These are phyloP conservation scores for Falco naumanni DNA, from an alignment of 2,797 vertebrate species.

Conservation along the genomic window DNA sequence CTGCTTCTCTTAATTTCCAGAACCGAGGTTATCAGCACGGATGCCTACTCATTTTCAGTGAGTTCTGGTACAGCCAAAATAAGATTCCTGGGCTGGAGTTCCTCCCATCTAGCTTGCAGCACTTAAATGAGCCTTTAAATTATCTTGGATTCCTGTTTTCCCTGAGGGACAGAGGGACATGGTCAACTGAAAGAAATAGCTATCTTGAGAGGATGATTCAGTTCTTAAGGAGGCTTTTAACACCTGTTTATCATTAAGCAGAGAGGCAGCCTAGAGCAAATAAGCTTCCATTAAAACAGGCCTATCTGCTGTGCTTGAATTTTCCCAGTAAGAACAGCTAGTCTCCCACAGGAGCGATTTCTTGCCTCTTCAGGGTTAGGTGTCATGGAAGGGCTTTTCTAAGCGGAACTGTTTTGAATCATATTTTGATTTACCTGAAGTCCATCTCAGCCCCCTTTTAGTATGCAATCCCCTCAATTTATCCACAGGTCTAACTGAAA, in stretches of 20 bases:
- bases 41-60: conserved; percentile 1
- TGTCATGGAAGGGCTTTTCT: neutral
- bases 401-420: neutral
- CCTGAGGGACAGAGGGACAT: neutral
- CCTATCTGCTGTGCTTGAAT: neutral
- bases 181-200: neutral
- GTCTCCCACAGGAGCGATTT: neutral
- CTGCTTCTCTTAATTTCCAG: neutral
- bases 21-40: neutral
- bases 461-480: neutral
- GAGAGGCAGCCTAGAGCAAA: neutral
- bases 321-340: neutral
- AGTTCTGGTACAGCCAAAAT: neutral
- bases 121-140: conserved; percentile 9
- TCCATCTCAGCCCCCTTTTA: neutral
- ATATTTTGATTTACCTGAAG: neutral
- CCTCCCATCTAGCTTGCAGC: neutral
- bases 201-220: neutral
- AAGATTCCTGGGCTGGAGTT: neutral
- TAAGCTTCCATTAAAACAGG: neutral
- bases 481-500: neutral
- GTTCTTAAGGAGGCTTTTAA: conserved; percentile 25
- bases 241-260: conserved; percentile 17
- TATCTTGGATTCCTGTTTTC: neutral
- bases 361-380: neutral